Conservation (phyloP, 2,797 vertebrate species). For the Picus viridis region DNA sequence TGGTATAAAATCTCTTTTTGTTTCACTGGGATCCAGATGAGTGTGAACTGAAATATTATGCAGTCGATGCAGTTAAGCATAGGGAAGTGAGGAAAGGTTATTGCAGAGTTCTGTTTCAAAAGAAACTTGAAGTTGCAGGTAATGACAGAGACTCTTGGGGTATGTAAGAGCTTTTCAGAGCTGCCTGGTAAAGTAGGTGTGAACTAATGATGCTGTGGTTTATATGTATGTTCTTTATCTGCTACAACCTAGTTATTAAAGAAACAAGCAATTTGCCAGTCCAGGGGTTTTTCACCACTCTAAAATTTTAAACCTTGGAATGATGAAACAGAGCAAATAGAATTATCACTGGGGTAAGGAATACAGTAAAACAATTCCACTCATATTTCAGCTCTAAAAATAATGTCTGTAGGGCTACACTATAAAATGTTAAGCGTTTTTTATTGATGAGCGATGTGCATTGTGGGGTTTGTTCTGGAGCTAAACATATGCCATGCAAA, state of each 20-base stretch:
- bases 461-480: neutral
- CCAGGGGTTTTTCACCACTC: neutral
- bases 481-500: neutral
- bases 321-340: neutral
- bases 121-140: neutral
- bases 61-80: neutral
- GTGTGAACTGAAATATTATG: neutral
- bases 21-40: neutral
- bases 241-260: neutral
- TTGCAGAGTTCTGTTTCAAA: neutral
- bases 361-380: neutral
- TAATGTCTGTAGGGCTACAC: neutral
- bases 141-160: neutral
- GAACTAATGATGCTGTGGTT: neutral
- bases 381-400: neutral
- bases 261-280: neutral
- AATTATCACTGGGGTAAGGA: neutral
- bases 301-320: neutral
- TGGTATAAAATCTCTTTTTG: neutral
- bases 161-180: neutral
- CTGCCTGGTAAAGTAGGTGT: neutral
- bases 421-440: neutral
- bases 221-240: neutral
- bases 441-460: neutral
- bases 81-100: neutral